A percentile compares a stretch with the other conserved stretches of the same genome.
Conservation (phyloP, 2,113 vertebrate species). For the Pipra filicauda region DNA sequence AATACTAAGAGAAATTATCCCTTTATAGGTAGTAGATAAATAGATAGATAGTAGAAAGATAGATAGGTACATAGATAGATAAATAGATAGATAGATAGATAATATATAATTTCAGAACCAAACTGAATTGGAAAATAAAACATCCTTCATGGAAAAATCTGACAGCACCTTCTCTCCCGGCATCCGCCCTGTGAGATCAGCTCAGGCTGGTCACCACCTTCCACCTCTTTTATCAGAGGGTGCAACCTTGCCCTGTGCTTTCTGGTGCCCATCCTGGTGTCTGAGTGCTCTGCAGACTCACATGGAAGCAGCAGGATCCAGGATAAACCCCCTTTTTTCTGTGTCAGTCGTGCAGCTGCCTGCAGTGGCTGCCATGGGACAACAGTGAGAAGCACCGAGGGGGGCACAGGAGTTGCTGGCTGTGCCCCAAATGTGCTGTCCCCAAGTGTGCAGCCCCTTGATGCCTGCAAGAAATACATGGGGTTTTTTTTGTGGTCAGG, state of each 20-base stretch:
- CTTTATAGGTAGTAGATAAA: neutral
- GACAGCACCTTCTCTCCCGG: neutral
- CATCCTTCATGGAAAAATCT: neutral
- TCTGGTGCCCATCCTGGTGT: neutral
- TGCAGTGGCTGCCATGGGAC: neutral
- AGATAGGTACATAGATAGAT: neutral
- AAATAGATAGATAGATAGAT: neutral
- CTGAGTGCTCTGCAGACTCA: neutral
- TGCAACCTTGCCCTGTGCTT: fast-evolving
- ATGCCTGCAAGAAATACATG: neutral
- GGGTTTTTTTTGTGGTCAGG: fast-evolving
- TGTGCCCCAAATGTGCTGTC: neutral
- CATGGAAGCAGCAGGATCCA: neutral
- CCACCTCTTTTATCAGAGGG: neutral
- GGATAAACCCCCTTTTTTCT: neutral
- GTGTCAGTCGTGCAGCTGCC: neutral
- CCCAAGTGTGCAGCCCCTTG: fast-evolving
- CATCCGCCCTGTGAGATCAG: neutral
- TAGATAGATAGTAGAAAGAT: neutral
- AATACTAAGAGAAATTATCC: neutral
- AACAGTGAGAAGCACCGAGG: neutral
- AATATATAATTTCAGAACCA: neutral
- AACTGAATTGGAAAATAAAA: neutral
- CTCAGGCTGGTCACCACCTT: neutral
- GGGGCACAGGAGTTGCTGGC: neutral